Evolutionary conservation across 1,140 invertebrate species (phyloP).

Genomic region (Drosophila asahinai): DNA sequence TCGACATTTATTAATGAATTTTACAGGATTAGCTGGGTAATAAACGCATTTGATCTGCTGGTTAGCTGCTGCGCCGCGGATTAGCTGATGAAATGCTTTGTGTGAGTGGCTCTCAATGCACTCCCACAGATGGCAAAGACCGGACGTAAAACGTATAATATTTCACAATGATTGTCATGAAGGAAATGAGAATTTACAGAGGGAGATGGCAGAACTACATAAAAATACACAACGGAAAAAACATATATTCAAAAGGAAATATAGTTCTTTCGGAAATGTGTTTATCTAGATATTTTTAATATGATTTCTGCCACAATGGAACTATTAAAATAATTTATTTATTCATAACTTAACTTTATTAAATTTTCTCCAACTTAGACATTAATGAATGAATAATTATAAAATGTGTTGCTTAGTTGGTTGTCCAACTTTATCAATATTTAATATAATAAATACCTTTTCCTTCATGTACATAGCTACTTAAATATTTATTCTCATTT

Average conservation of each 20-base stretch:
- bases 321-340: no score
- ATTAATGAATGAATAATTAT: no score
- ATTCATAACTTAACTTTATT: no score
- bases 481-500: constrained; percentile 2
- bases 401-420: no score
- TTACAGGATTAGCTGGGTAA: constrained; percentile 69
- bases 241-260: neutral
- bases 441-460: neutral
- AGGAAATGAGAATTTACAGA: constrained; percentile 14
- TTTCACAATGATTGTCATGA: constrained; percentile 19
- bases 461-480: no score
- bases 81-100: constrained; percentile 49
- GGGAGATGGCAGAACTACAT: neutral
- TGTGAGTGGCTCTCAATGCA: constrained; percentile 22
- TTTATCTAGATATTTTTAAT: no score
- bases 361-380: no score
- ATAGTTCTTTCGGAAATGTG: no score
- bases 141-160: constrained; percentile 4
- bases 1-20: constrained; percentile 82
- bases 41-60: constrained; percentile 63
- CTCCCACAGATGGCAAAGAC: neutral
- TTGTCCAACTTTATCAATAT: neutral
- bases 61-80: constrained; percentile 34
- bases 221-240: constrained; percentile 8
- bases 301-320: no score